A percentile compares a stretch with the other conserved stretches of the same genome.
These are phyloP conservation scores for Corythaeola cristata DNA, from an alignment of 2,113 vertebrate genomes.

Conservation along the genomic window DNA sequence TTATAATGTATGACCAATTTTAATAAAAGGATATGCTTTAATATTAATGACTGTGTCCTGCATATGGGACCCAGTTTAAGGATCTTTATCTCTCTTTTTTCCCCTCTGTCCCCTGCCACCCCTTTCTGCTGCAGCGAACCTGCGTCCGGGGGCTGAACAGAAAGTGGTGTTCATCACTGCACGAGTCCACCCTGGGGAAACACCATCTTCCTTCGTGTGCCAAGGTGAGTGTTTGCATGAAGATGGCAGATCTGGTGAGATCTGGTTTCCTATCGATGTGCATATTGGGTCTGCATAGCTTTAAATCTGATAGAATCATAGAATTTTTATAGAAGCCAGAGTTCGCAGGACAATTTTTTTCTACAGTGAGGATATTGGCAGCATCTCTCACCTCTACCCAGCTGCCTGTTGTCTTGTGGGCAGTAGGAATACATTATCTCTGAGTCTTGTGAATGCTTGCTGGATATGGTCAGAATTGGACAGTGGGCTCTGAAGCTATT, in stretches of 20 bases:
- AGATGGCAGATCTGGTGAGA: not conserved
- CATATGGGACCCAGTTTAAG: constrained; percentile 2
- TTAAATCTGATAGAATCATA: not conserved
- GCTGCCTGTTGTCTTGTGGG: not conserved
- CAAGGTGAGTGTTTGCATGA: constrained; percentile 85
- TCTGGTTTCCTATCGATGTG: accelerated
- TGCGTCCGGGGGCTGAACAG: constrained; percentile 83
- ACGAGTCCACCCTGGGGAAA: constrained; percentile 96
- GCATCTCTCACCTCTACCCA: not conserved
- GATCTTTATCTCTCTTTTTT: not conserved
- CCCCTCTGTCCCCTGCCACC: not conserved
- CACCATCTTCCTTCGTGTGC: constrained; percentile 95
- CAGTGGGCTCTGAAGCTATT: not conserved
- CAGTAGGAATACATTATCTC: not conserved
- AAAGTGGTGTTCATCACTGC: constrained; percentile 94
- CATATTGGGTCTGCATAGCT: not conserved
- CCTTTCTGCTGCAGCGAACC: constrained; percentile 77
- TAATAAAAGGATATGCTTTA: constrained; percentile 14
- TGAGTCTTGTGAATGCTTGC: not conserved
- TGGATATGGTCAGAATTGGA: not conserved
- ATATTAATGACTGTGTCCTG: not conserved
- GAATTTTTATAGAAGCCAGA: not conserved
- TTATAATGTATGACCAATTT: constrained; percentile 14
- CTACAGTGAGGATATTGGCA: not conserved
- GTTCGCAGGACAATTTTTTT: accelerated